phyloP scores from a whole-genome alignment of 1,140 invertebrate genomes.

The Anastrepha ludens region DNA sequence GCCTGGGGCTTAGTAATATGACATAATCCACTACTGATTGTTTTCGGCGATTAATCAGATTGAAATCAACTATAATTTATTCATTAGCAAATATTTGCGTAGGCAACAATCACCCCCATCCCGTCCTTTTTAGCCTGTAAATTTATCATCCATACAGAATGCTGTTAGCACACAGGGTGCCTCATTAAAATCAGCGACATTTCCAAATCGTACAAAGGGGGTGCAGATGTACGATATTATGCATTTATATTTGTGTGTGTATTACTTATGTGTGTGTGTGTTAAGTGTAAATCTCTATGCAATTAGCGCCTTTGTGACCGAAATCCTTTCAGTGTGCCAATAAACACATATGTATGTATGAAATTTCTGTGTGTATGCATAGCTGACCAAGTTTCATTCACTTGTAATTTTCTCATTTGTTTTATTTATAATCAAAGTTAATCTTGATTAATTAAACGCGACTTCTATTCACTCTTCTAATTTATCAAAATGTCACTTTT shows the following conservation, averaged over 20 bases:
- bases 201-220: neutral
- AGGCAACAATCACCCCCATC: neutral
- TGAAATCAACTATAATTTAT: slow-evolving; percentile 17
- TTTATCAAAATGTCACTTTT: slow-evolving; percentile 54
- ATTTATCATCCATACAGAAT: neutral
- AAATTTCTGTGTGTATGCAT: neutral
- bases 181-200: slow-evolving; percentile 17
- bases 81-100: slow-evolving; percentile 36
- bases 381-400: neutral
- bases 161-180: slow-evolving; percentile 3
- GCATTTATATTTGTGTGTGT: neutral
- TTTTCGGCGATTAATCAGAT: slow-evolving; percentile 37
- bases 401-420: neutral
- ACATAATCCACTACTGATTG: slow-evolving; percentile 8
- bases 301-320: slow-evolving; percentile 31
- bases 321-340: neutral
- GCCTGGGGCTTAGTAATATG: neutral
- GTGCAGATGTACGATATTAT: neutral
- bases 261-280: neutral
- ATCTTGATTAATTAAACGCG: slow-evolving; percentile 44
- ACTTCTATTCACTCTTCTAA: neutral
- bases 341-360: neutral
- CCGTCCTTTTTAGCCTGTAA: neutral
- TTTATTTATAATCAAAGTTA: slow-evolving; percentile 19
- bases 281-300: neutral